Conservation (phyloP, 2,797 vertebrate genomes). For the Danio choprae region DNA sequence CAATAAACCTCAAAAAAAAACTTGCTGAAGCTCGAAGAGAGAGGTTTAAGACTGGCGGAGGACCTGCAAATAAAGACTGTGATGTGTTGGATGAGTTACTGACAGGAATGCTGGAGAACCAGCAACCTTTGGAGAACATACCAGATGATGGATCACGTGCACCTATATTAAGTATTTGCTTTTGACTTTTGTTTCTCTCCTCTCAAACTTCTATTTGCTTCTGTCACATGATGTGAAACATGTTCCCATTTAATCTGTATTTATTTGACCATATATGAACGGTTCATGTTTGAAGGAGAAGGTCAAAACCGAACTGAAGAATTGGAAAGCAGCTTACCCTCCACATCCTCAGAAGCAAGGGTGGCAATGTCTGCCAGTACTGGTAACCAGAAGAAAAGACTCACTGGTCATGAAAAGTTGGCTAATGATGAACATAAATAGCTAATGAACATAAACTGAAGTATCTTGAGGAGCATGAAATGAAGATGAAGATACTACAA, state of each 20-base stretch:
- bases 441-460: constrained; percentile 30
- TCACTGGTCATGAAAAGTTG: constrained; percentile 23
- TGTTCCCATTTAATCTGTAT: constrained; percentile 17
- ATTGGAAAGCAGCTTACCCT: not conserved
- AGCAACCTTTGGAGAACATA: not conserved
- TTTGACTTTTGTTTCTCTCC: constrained; percentile 16
- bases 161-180: constrained; percentile 13
- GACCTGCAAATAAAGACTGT: constrained; percentile 32
- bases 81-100: not conserved
- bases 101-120: constrained; percentile 7
- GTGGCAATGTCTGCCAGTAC: constrained; percentile 4
- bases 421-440: too few species aligned
- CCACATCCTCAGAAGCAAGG: constrained; percentile 10
- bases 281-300: constrained; percentile 29
- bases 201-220: constrained; percentile 7
- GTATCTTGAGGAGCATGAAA: too few species aligned
- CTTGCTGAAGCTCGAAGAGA: too few species aligned
- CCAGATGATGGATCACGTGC: not conserved
- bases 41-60: constrained; percentile 22
- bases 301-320: constrained; percentile 32
- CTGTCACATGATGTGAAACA: constrained; percentile 20
- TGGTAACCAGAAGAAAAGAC: constrained; percentile 15
- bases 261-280: constrained; percentile 27
- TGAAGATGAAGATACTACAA: too few species aligned
- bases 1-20: too few species aligned